Conservation (phyloP, 2,797 vertebrate genomes). For the Oryzias dopingdopingensis region DNA sequence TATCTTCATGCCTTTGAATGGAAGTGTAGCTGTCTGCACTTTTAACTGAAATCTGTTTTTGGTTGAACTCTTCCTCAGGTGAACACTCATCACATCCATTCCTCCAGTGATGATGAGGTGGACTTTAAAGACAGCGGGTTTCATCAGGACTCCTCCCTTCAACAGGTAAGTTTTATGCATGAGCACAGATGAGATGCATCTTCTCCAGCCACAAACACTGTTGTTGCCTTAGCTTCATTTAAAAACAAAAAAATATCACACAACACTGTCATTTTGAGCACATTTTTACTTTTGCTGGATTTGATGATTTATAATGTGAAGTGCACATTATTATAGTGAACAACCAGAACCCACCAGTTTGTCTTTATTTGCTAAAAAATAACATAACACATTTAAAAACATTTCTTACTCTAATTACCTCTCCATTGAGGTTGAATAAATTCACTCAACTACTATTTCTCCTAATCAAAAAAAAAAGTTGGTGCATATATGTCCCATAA, state of each 20-base stretch:
- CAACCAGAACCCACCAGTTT: too few species aligned
- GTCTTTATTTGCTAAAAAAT: too few species aligned
- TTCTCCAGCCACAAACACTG: neutral
- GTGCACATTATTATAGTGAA: too few species aligned
- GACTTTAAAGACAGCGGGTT: conserved; percentile 98
- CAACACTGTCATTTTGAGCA: neutral
- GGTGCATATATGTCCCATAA: too few species aligned
- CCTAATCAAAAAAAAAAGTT: too few species aligned
- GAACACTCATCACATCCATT: conserved; percentile 97
- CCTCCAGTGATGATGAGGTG: conserved; percentile 97
- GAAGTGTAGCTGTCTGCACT: neutral
- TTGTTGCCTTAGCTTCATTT: too few species aligned
- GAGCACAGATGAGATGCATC: conserved; percentile 7
- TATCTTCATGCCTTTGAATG: neutral
- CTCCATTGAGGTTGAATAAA: too few species aligned
- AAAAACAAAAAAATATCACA: neutral
- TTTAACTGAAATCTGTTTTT: too few species aligned
- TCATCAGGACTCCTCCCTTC: conserved; percentile 96
- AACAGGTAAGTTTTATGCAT: conserved; percentile 85
- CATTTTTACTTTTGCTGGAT: neutral
- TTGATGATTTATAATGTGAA: neutral
- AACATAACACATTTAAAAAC: too few species aligned
- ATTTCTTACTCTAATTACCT: too few species aligned
- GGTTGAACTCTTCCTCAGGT: conserved; percentile 65
- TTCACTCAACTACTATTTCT: too few species aligned